These are phyloP conservation scores for Chroicocephalus ridibundus DNA, from an alignment of 2,113 vertebrate species.

Conservation along the genomic window DNA sequence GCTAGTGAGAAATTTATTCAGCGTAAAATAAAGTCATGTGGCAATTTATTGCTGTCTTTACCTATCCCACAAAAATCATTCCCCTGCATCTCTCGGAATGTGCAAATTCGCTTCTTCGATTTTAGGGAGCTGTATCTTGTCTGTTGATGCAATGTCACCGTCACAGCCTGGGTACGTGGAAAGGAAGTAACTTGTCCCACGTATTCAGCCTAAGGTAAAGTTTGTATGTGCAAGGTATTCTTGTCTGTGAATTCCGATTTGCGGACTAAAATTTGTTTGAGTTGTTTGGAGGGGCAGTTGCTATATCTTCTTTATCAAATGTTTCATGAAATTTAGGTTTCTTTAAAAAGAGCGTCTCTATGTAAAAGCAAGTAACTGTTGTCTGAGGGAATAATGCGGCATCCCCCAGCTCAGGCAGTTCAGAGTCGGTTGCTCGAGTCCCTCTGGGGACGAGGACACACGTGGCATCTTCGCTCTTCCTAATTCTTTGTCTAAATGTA, in stretches of 20 bases:
- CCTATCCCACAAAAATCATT: neutral
- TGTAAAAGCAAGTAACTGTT: neutral
- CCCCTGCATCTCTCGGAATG: neutral
- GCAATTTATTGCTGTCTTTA: neutral
- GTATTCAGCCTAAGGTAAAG: neutral
- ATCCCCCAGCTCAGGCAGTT: neutral
- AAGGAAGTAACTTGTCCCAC: neutral
- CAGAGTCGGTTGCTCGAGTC: neutral
- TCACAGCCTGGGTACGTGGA: neutral
- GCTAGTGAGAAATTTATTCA: neutral
- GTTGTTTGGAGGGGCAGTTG: neutral
- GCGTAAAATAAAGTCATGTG: neutral
- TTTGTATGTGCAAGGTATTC: neutral
- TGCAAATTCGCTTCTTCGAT: neutral
- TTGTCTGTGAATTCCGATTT: neutral
- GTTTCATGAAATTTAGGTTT: neutral
- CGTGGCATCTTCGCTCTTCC: neutral
- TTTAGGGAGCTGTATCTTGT: neutral
- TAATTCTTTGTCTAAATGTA: neutral
- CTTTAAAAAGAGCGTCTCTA: neutral
- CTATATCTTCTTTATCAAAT: neutral
- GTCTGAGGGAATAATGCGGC: neutral
- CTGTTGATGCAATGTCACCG: neutral
- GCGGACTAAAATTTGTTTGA: neutral
- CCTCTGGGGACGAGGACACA: neutral